Conservation (phyloP, 2,113 vertebrate genomes). For the Gyps fulvus region DNA sequence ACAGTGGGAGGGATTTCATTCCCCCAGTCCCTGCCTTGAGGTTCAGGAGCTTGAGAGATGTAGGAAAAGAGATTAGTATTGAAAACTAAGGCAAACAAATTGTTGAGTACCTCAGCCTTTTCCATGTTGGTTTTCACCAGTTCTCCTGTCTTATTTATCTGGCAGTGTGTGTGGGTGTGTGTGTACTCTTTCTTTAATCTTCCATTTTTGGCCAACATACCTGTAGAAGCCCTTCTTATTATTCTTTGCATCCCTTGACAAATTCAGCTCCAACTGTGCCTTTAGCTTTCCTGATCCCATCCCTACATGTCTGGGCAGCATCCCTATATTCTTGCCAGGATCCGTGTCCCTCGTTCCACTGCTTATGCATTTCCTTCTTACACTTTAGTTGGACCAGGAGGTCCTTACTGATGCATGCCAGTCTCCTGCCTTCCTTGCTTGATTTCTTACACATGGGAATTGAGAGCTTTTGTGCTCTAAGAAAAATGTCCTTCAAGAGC, state of each 20-base stretch:
- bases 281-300: neutral
- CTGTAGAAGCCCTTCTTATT: neutral
- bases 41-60: neutral
- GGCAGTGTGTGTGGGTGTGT: accelerated
- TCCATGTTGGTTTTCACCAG: neutral
- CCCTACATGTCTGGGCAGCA: neutral
- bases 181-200: neutral
- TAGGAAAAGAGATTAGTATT: neutral
- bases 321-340: neutral
- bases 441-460: neutral
- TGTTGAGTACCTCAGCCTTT: neutral
- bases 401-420: neutral
- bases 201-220: neutral
- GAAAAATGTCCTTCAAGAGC: neutral
- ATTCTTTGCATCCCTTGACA: neutral
- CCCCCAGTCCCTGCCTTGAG: neutral
- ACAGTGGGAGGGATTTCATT: neutral
- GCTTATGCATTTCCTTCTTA: neutral
- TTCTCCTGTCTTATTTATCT: neutral
- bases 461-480: accelerated
- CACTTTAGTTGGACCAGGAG: neutral
- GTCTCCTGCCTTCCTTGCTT: neutral
- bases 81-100: neutral
- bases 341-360: neutral
- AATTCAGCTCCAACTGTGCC: neutral